A percentile compares a stretch with the other conserved stretches of the same genome.
phyloP scores from a whole-genome alignment of 2,797 vertebrate genomes.

The Labeo calbasu region DNA sequence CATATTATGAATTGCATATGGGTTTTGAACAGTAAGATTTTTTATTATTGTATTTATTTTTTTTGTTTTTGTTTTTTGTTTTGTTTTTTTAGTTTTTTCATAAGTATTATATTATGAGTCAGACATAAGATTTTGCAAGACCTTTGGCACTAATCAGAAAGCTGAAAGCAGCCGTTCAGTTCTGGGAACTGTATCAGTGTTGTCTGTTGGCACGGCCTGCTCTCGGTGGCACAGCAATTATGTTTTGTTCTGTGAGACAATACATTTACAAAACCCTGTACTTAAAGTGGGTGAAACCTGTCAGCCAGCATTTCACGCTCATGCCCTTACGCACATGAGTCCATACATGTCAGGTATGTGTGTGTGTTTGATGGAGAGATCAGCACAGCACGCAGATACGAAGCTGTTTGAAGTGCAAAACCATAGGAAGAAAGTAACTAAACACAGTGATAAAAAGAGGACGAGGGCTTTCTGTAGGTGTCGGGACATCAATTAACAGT shows the following conservation, averaged over 20 bases:
- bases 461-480: not conserved
- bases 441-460: not conserved
- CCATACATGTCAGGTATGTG: not conserved
- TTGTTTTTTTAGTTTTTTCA: too few relatives aligned
- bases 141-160: not conserved
- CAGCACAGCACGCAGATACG: not conserved
- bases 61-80: too few relatives aligned
- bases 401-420: not conserved
- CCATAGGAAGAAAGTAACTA: not conserved
- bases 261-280: slow-evolving; percentile 59
- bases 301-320: slow-evolving; percentile 49
- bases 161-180: not conserved
- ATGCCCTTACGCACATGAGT: slow-evolving; percentile 10
- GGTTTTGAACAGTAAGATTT: too few relatives aligned
- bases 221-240: slow-evolving; percentile 36
- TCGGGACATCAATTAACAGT: slow-evolving; percentile 2
- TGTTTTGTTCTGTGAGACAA: slow-evolving; percentile 47
- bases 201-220: not conserved
- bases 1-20: too few relatives aligned
- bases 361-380: not conserved
- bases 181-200: slow-evolving; percentile 12
- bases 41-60: too few relatives aligned
- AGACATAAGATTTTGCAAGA: not conserved
- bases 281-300: slow-evolving; percentile 65
- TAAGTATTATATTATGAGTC: not conserved